Evolutionary conservation across 2,888 invertebrate species (phyloP), one percentile per base, ranked within the genome.

Genomic region (Lutraria lutraria): DNA sequence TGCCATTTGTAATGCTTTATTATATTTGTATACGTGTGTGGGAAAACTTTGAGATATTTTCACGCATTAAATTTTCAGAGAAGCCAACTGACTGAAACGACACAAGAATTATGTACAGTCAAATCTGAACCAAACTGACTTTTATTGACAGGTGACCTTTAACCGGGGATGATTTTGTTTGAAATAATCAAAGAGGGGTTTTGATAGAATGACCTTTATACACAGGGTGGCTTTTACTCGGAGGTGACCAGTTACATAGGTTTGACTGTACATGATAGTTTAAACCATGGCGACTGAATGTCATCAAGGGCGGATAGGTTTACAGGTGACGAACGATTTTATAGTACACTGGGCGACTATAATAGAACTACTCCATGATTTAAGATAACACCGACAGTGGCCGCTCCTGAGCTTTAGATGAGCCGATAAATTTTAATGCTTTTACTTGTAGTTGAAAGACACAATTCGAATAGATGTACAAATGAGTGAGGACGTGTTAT

Each of bases 341-440:
- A 31, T 19, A 12, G 29, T 25, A 12, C 31, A 31, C 16, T 31
- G 29, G 31, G 25, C 6, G 8, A 76, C 31, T 3, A 31, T 25
- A 76, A 34, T 76, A 76, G 72, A 12, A 34, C 4, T 34, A 31
- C 31, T 19, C n/a, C 12, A 10, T 25, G 63, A 25, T 25, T 19
- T 76, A 31, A 76, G 31, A 12, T 6, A 25, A 16, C 31, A 8
- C 76, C 25, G 15, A 29, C 72, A 25, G 12, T 29, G 0, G 15
- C 72, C 76, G 76, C 34, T 76, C 76, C 76, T 76, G 76, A 16
- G 76, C 43, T 68, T 12, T 2, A 68, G 63, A 68, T 68, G n/a
- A 25, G 25, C 63, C 63, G 63, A 68, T 68, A 68, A 68, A 68
- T 68, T 25, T n/a, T 12, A 68, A 25, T 25, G 63, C n/a, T 68